Percentiles rank a stretch among this genome's conserved stretches.
phyloP scores from a whole-genome alignment of 2,888 invertebrate species.

The Halictus ligatus region DNA sequence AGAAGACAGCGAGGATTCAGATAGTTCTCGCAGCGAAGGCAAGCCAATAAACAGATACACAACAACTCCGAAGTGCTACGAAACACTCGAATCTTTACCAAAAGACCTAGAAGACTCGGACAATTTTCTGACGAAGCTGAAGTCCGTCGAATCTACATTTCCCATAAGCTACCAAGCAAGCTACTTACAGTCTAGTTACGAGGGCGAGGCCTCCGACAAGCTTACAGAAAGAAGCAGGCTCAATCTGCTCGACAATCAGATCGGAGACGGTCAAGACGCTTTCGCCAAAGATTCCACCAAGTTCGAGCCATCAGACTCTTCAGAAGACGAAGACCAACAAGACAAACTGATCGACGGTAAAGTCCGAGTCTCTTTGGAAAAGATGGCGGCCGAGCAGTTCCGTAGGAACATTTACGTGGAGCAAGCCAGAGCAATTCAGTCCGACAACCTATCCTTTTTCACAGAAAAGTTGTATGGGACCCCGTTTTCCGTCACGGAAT shows the following conservation, averaged over 20 bases:
- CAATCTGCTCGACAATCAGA: neutral
- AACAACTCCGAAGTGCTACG: neutral
- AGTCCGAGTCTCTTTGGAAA: conserved; percentile 44
- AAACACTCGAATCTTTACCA: neutral
- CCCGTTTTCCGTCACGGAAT: neutral
- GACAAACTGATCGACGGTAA: conserved; percentile 6
- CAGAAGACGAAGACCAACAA: neutral
- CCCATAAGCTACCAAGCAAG: neutral
- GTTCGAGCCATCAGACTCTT: neutral
- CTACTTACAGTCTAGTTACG: neutral
- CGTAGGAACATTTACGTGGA: conserved; percentile 41
- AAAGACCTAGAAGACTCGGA: neutral
- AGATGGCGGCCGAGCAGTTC: conserved; percentile 47
- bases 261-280: conserved; percentile 22
- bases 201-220: neutral
- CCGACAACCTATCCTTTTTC: conserved; percentile 27
- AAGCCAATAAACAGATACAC: neutral
- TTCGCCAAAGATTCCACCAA: neutral
- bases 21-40: neutral
- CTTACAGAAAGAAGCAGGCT: neutral
- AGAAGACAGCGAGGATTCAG: neutral
- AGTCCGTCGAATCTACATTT: neutral
- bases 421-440: conserved; percentile 22
- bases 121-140: neutral
- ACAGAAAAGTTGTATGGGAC: conserved; percentile 23